A percentile compares a stretch with the other conserved stretches of the same genome.
Evolutionary conservation across 2,113 vertebrate genomes (phyloP).

Genomic region (Seriola rivoliana): DNA sequence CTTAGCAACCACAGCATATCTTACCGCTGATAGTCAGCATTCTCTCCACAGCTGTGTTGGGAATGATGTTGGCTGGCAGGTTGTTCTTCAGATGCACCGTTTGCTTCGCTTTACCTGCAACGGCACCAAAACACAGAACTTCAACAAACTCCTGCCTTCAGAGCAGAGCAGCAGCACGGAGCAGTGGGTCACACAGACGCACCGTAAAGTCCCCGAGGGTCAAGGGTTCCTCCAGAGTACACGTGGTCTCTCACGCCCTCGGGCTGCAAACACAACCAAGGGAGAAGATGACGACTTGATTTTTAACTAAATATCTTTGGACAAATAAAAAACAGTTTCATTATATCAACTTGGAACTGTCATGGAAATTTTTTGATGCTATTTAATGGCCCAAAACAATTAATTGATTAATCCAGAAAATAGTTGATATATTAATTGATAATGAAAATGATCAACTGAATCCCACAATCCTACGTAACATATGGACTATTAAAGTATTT

Average conservation of each 20-base stretch:
- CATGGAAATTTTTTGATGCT: no score
- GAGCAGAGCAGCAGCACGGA: no score
- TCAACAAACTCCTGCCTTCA: neutral
- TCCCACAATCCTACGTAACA: no score
- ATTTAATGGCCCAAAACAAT: no score
- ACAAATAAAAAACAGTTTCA: no score
- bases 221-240: slow-evolving; percentile 85
- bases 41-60: slow-evolving; percentile 87
- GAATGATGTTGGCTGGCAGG: slow-evolving; percentile 87
- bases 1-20: neutral
- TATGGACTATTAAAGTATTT: no score
- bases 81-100: slow-evolving; percentile 84
- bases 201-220: slow-evolving; percentile 93
- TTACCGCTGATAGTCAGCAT: slow-evolving; percentile 89
- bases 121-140: neutral
- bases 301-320: no score
- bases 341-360: no score
- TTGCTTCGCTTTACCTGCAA: slow-evolving; percentile 70
- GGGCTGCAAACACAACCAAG: slow-evolving; percentile 84
- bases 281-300: no score
- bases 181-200: slow-evolving; percentile 2
- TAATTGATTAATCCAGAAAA: no score
- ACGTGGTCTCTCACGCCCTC: slow-evolving; percentile 90
- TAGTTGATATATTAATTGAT: no score
- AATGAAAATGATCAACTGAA: no score